Conservation (phyloP, 1,140 invertebrate genomes). For the Hydropsyche tenuis region DNA sequence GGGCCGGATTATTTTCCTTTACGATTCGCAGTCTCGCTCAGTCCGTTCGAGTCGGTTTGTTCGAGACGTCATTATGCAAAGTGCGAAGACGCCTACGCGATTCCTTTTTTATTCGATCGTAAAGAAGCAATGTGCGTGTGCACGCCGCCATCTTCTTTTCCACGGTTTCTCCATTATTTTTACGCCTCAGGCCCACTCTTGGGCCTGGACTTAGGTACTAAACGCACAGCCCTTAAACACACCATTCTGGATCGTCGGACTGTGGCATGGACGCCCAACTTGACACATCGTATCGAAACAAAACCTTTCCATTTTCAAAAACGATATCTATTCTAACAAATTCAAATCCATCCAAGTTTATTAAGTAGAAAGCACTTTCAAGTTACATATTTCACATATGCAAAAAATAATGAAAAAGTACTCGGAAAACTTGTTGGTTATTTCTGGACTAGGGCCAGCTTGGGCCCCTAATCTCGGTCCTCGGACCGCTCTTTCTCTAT, state of each 20-base stretch:
- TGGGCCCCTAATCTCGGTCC: no score
- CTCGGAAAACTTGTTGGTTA: no score
- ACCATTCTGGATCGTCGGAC: neutral
- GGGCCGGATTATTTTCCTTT: neutral
- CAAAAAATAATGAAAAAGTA: no score
- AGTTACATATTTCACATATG: no score
- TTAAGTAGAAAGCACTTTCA: no score
- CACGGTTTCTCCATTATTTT: conserved; percentile 23
- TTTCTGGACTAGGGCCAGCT: no score
- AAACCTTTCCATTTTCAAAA: no score
- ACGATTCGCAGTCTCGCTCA: no score
- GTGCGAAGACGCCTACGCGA: conserved; percentile 17
- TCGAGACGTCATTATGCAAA: conserved; percentile 11
- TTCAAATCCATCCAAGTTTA: no score
- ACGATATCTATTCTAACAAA: no score
- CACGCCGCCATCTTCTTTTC: neutral
- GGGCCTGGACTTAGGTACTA: neutral
- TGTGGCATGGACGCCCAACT: neutral
- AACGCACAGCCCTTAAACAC: neutral
- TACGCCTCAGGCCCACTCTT: neutral
- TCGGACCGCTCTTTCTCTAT: neutral
- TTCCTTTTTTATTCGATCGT: conserved; percentile 24
- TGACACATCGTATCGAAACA: no score
- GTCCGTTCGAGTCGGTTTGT: neutral
- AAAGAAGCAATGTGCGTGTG: conserved; percentile 32